These are phyloP conservation scores for Plestiodon gilberti DNA, from an alignment of 2,113 vertebrate genomes.

Conservation along the genomic window DNA sequence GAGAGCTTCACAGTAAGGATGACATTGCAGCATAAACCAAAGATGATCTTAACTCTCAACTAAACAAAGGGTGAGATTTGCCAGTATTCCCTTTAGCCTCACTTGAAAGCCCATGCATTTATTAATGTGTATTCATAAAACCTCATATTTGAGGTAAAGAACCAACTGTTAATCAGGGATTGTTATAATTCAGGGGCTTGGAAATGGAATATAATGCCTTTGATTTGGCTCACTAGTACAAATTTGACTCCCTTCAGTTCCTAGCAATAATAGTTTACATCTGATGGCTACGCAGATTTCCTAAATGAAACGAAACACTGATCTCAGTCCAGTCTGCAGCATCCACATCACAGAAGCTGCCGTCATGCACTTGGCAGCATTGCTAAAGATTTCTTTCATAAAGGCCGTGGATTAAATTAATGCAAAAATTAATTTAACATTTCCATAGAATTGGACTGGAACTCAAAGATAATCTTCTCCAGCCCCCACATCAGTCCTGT, in stretches of 20 bases:
- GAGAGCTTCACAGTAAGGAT: neutral
- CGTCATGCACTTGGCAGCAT: neutral
- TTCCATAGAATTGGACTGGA: constrained; percentile 29
- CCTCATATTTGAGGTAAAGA: neutral
- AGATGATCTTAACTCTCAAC: neutral
- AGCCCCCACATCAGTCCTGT: neutral
- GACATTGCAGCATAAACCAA: neutral
- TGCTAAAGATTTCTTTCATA: constrained; percentile 28
- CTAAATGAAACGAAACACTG: neutral
- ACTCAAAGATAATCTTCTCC: neutral
- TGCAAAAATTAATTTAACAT: constrained; percentile 4
- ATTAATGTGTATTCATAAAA: neutral
- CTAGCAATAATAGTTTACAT: constrained; percentile 12
- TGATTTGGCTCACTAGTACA: neutral
- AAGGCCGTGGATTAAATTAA: constrained; percentile 24
- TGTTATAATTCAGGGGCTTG: neutral
- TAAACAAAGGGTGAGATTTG: neutral
- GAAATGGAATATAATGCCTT: neutral
- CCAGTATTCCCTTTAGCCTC: neutral
- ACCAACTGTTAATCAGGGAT: neutral
- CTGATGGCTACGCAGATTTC: constrained; percentile 20
- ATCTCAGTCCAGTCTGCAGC: constrained; percentile 1
- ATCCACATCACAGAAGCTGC: neutral
- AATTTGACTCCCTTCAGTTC: neutral
- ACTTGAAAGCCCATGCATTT: neutral